Conservation (phyloP, 1,140 invertebrate species). For the Lepidurus apus region DNA sequence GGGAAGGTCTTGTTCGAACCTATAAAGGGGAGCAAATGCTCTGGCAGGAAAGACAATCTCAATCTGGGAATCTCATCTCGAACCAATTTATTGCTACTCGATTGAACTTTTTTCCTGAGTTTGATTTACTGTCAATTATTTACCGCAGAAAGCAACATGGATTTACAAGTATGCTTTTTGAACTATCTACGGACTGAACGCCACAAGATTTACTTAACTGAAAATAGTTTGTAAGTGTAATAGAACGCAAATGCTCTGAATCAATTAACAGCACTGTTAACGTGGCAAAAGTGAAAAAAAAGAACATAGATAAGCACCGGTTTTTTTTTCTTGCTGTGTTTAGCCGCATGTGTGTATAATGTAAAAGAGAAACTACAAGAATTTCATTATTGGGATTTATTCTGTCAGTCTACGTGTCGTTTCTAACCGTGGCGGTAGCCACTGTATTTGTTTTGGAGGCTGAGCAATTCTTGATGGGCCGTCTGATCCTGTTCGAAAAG, state of each 20-base stretch:
- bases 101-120: background rate
- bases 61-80: background rate
- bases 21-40: no score
- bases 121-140: background rate
- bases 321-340: background rate
- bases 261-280: background rate
- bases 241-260: background rate
- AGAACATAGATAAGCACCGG: background rate
- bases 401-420: background rate
- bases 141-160: no score
- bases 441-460: constrained; percentile 35
- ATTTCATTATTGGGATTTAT: background rate
- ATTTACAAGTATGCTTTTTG: no score
- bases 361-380: background rate
- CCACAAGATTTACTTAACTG: no score
- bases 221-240: background rate
- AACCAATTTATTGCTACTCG: background rate
- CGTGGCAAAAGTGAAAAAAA: background rate
- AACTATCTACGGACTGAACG: no score
- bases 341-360: background rate
- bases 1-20: no score
- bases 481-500: constrained; percentile 36
- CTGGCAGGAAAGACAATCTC: background rate
- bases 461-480: constrained; percentile 37
- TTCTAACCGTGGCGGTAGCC: constrained; percentile 20